A percentile compares a stretch with the other conserved stretches of the same genome.
phyloP scores from a whole-genome alignment of 2,888 invertebrate genomes.

The Biston stratarius region DNA sequence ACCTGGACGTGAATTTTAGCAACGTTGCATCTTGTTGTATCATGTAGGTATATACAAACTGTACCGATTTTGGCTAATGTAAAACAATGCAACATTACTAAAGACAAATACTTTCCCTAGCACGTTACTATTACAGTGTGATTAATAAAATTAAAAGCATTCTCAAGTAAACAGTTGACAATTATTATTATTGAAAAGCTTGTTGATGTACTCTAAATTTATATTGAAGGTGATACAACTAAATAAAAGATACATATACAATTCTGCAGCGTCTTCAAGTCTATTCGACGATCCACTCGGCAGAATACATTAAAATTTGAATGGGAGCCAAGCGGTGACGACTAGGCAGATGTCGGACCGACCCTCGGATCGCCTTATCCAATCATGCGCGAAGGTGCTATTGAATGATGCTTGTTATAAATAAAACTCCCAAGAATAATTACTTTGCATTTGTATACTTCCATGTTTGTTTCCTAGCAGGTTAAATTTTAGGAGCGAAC shows the following conservation, averaged over 20 bases:
- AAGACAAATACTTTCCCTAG: too few relatives aligned
- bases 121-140: background rate
- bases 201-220: constrained; percentile 30
- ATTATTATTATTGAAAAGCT: constrained; percentile 32
- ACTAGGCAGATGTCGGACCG: constrained; percentile 68
- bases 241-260: constrained; percentile 39
- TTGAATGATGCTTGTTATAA: constrained; percentile 47
- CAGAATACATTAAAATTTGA: constrained; percentile 72
- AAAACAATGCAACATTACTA: too few relatives aligned
- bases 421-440: constrained; percentile 55
- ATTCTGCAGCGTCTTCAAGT: constrained; percentile 39
- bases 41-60: too few relatives aligned
- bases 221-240: constrained; percentile 39
- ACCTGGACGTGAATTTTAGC: too few relatives aligned
- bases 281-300: constrained; percentile 42
- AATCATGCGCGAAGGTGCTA: constrained; percentile 78
- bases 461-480: constrained; percentile 23
- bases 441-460: constrained; percentile 44
- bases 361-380: constrained; percentile 74
- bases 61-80: too few relatives aligned
- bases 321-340: constrained; percentile 70
- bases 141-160: constrained; percentile 18
- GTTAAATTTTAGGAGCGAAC: background rate
- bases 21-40: too few relatives aligned
- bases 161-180: constrained; percentile 19